These are phyloP conservation scores for Antheraea yamamai DNA, from an alignment of 2,888 invertebrate species.

Conservation along the genomic window DNA sequence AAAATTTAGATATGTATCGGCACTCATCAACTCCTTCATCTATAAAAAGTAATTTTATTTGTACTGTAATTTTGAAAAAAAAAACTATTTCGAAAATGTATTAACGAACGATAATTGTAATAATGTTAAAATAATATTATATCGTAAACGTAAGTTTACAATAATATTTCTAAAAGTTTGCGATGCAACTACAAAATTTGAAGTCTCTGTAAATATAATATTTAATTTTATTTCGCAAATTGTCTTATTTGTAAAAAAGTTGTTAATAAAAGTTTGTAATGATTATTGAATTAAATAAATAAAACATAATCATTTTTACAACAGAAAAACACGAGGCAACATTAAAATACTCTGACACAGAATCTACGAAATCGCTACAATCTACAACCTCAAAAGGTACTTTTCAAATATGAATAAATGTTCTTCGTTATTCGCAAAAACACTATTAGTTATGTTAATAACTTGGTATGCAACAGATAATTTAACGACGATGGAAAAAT, in stretches of 20 bases:
- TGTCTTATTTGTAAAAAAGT: too few relatives aligned
- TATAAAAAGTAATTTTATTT: background rate
- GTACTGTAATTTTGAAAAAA: background rate
- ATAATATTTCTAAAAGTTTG: background rate
- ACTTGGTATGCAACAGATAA: background rate
- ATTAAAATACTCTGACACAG: background rate
- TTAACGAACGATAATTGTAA: too few relatives aligned
- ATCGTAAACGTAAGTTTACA: too few relatives aligned
- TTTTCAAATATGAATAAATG: background rate
- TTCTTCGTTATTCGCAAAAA: background rate
- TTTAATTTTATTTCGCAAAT: too few relatives aligned
- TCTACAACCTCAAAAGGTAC: background rate
- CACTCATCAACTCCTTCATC: background rate
- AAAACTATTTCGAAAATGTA: too few relatives aligned
- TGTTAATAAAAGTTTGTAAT: too few relatives aligned
- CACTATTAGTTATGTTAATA: background rate
- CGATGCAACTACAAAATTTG: background rate
- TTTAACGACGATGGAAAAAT: background rate
- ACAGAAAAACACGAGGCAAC: background rate
- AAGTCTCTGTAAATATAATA: too few relatives aligned
- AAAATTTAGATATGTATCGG: background rate
- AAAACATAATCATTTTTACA: background rate
- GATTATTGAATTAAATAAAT: too few relatives aligned
- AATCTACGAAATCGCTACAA: background rate
- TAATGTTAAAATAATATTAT: too few relatives aligned